Evolutionary conservation across 1,140 invertebrate genomes (phyloP), one percentile per base, ranked within the genome.

Genomic region (Drosophila navojoa): DNA sequence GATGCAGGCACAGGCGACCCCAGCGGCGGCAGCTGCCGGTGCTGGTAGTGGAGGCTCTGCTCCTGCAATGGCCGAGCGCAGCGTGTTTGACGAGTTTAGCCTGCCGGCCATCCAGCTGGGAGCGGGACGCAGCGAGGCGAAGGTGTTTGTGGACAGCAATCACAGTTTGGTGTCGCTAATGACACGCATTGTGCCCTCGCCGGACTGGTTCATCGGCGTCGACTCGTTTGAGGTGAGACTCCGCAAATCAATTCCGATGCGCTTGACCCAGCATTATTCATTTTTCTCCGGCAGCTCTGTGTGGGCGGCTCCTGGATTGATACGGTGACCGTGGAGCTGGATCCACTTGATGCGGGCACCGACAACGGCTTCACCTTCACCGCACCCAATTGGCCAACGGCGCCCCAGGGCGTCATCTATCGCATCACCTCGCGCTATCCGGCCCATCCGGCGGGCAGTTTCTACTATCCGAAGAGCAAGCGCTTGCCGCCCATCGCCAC

Each of bases 171-270:
- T 98, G 55, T 98, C 97, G 32, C 93, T 97, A 81, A 96, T 97
- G 94, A 95, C 96, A 5, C 94, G 96, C 74, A 97, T 98, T 92
- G 95, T 97, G 70, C 98, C 98, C 13, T 99, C 97, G 35, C 98
- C 98, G 0, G 98, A 99, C 93, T 99, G 98, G 98, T 99, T 98
- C 92, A 95, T 99, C 45, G 98, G 98, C 49, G 94, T 99, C n/a
- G 97, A 98, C 92, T 96, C 96, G 64, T 96, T 98, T 81, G 95
- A 97, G 91, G 91, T 92, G 62, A 78, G 80, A 76, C 38, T 13
- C 27, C n/a, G 4, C 22, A 62, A 63, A 45, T 44, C 25, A 77
- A 13, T n/a, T 58, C 44, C 35, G 73, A 58, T 50, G 15, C 11
- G 25, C 13, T 54, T 29, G 9, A 35, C 42, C 40, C 29, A 50